Base-by-base conservation (phyloP, 2,113 vertebrate genomes). In the Lampris incognitus region DNA sequence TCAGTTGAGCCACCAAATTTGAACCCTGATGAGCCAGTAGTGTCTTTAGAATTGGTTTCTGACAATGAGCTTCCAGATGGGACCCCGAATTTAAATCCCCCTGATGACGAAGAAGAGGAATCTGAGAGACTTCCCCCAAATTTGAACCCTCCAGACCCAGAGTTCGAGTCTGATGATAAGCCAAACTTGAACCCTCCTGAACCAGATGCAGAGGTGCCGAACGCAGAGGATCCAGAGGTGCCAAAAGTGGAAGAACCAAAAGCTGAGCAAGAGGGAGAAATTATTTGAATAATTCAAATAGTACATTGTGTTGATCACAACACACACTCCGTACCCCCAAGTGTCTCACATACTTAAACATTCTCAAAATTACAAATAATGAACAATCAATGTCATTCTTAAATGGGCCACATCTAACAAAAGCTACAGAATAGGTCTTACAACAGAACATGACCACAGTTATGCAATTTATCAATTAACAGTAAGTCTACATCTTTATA, bases 161-260 rank as follows among this genome's bases (percentile, higher is more conserved):
- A 75, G 48, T 82, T 61, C 41, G 78, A 83, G 74, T 89, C 88
- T 63, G 92, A 84, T 44, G 80, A 75, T 38, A 89, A 87, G 80
- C 95, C 97, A 84, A 97, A 98, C 87, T 97, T 97, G 76, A 97
- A 96, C 55, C 84, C 93, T 82, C 93, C 94, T 78, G 93, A 69
- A 69, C 82, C 86, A 85, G 84, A 92, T 0, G 70, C 71, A 89
- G 84, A 91, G 0, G 82, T 78, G 41, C 74, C 63, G 11, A 78
- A 78, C 0, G 88, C 90, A 37, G 94, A 91, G 0, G 93, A 92
- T 0, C 93, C 86, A 0, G 88, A 92, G 61, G 94, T 75, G 51
- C 95, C 95, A 2, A 95, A 95, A 8, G 93, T 2, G 42, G 93
- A 74, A 61, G 93, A 89, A 80, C 85, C 89, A 77, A 96, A 95